A percentile compares a stretch with the other conserved stretches of the same genome.
phyloP scores from a whole-genome alignment of 1,140 invertebrate species.

The Meloidogyne hapla region DNA sequence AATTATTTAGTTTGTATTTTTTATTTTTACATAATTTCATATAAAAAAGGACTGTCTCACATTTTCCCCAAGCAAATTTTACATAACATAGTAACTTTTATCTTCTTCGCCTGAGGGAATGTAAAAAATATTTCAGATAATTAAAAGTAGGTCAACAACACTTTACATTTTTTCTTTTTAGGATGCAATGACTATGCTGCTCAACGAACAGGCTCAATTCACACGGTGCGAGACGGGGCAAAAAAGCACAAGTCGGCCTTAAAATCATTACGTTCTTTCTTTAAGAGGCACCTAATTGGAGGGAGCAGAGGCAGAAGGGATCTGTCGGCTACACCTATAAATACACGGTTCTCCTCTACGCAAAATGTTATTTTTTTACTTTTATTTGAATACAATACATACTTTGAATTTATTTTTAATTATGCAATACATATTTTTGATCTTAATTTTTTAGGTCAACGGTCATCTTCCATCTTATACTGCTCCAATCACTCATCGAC shows the following conservation, averaged over 20 bases:
- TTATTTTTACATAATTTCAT: too few relatives aligned
- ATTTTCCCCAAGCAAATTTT: too few relatives aligned
- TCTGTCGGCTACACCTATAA: slow-evolving; percentile 10
- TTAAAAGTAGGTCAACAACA: too few relatives aligned
- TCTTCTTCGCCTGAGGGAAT: too few relatives aligned
- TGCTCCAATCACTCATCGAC: neutral
- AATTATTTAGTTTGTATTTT: too few relatives aligned
- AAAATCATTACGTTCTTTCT: slow-evolving; percentile 34
- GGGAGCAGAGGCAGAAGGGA: slow-evolving; percentile 17
- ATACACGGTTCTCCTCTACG: slow-evolving; percentile 22
- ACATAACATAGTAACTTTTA: too few relatives aligned
- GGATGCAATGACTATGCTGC: neutral
- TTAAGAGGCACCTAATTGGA: slow-evolving; percentile 27
- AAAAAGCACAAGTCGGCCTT: slow-evolving; percentile 28
- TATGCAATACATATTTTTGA: too few relatives aligned
- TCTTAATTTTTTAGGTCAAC: slow-evolving; percentile 17
- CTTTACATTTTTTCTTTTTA: neutral
- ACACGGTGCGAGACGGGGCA: slow-evolving; percentile 14
- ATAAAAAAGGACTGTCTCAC: too few relatives aligned
- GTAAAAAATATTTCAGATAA: too few relatives aligned
- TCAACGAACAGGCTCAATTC: neutral
- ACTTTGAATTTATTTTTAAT: too few relatives aligned
- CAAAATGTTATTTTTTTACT: slow-evolving; percentile 22
- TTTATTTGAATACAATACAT: too few relatives aligned
- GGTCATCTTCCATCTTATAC: neutral